Conservation (phyloP, 2,888 invertebrate genomes). For the Apoderus coryli region DNA sequence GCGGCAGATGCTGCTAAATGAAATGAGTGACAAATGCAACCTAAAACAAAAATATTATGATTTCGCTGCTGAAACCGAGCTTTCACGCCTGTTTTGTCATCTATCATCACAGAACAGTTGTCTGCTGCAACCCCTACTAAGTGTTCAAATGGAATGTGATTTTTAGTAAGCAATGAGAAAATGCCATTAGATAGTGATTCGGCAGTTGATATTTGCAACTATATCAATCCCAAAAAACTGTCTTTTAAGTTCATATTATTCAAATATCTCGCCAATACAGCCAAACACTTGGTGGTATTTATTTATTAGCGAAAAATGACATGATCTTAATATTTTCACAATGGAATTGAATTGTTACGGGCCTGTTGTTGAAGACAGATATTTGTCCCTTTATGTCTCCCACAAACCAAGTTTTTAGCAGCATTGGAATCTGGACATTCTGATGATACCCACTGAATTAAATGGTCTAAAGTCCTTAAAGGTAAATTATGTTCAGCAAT, state of each 20-base stretch:
- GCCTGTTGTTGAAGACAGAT: too few relatives aligned
- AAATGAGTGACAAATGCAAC: conserved; percentile 2
- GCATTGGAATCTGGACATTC: not conserved
- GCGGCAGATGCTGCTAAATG: conserved; percentile 3
- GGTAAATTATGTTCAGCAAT: conserved; percentile 3
- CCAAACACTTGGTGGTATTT: conserved; percentile 3
- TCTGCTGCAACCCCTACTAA: conserved; percentile 5
- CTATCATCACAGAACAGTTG: conserved; percentile 4
- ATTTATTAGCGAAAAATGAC: conserved; percentile 5
- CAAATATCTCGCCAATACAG: conserved; percentile 4
- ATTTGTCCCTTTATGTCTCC: not conserved
- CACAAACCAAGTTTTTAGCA: not conserved
- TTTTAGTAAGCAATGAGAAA: conserved; percentile 1
- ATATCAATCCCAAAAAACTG: conserved; percentile 6
- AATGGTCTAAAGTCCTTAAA: not conserved
- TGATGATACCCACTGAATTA: not conserved
- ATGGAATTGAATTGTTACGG: not conserved
- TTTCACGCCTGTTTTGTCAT: conserved; percentile 3
- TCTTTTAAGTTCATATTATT: conserved; percentile 2
- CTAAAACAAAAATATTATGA: not conserved
- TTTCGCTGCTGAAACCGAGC: too few relatives aligned
- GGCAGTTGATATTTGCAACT: conserved; percentile 2
- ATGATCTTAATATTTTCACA: conserved; percentile 1
- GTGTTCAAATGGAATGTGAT: conserved; percentile 4
- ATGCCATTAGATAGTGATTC: conserved; percentile 2